Base-by-base conservation (phyloP, 2,113 vertebrate species). In the Chelonoidis abingdonii region DNA sequence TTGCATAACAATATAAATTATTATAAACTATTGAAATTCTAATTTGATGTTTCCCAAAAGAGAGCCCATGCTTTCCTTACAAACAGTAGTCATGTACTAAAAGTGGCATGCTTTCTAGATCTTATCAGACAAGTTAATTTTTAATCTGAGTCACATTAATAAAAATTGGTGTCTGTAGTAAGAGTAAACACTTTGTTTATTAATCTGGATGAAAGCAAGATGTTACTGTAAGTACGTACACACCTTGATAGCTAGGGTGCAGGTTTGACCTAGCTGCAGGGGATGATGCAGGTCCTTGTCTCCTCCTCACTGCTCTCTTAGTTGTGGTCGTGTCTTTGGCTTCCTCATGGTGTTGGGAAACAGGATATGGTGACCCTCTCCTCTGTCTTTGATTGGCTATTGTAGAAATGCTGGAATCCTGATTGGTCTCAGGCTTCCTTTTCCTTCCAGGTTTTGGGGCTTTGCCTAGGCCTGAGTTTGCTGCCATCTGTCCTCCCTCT, bases 171-270 rank as follows among this genome's bases (percentile, higher is more conserved):
- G 10, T 83, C 57, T 69, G n/a, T 57, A 88, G 31, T 27, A 86
- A 88, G 38, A 52, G 82, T 82, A 41, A 87, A 80, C 11, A 24
- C 14, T 53, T 80, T 27, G 3, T 38, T 53, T 87, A 38, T 24
- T 49, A 29, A 21, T 19, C 49, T 1, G 0, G 50, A n/a, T 1
- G 0, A 38, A 38, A 82, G 56, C 21, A 88, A 53, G 6, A 5
- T 14, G 19, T 2, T 52, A 29, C 49, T 62, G 87, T 47, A 83
- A 21, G 31, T n/a, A 25, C 25, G 9, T 4, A 2, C 3, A 38
- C 53, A 19, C 31, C 22, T 56, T 56, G 54, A 11, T 13, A 62
- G 17, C 35, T 16, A 56, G 27, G 86, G 54, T 62, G 57, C 27
- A 54, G 44, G 5, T 31, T 59, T 86, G 29, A 21, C 9, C 6